Percentiles rank a stretch among this genome's conserved stretches.
These are phyloP conservation scores for Anorthoa munda DNA, from an alignment of 2,888 invertebrate genomes.

Conservation along the genomic window DNA sequence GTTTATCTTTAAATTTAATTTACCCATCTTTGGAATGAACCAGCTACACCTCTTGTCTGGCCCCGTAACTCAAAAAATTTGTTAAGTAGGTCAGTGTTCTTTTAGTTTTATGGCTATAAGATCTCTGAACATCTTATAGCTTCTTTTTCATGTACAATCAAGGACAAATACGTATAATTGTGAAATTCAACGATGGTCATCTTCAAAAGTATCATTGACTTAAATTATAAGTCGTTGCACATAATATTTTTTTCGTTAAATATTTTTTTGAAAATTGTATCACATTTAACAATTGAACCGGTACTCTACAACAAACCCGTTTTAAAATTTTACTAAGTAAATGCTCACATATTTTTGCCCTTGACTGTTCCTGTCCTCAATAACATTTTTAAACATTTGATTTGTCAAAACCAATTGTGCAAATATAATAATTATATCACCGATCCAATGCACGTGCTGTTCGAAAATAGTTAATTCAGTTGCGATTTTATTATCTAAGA, in stretches of 20 bases:
- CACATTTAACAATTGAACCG: no score
- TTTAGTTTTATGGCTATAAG: neutral
- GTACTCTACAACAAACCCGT: neutral
- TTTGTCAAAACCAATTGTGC: neutral
- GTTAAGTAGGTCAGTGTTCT: neutral
- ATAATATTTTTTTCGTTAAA: neutral
- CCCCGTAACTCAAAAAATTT: neutral
- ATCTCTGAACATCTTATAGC: neutral
- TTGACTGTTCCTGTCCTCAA: neutral
- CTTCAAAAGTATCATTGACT: neutral
- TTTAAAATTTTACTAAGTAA: neutral
- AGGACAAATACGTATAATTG: neutral
- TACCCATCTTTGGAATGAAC: constrained; percentile 12
- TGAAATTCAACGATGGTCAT: neutral
- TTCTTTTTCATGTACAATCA: neutral
- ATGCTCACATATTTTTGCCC: neutral
- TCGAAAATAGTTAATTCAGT: neutral
- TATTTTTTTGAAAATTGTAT: neutral
- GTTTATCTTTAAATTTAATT: neutral
- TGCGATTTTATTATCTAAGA: neutral
- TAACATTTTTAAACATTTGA: neutral
- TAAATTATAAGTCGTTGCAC: neutral
- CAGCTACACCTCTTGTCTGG: neutral
- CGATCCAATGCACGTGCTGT: neutral
- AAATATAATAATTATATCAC: neutral